Conservation (phyloP, 2,797 vertebrate genomes). For the Pseudotriccus pelzelni region DNA sequence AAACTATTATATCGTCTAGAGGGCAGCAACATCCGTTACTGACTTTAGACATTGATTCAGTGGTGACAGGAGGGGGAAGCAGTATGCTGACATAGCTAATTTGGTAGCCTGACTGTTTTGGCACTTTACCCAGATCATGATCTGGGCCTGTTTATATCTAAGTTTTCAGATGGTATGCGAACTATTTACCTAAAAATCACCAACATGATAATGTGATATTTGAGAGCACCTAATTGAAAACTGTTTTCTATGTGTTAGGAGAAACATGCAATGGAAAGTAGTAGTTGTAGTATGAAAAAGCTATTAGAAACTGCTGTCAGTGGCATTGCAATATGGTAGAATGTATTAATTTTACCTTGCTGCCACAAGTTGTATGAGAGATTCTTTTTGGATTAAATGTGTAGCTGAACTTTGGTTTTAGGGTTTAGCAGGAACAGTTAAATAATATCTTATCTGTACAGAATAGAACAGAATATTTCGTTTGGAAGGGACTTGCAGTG, state of each 20-base stretch:
- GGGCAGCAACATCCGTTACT: not conserved
- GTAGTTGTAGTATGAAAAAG: not conserved
- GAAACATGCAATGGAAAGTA: not conserved
- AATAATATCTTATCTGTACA: not conserved
- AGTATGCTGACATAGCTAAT: constrained; percentile 20
- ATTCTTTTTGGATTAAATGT: not conserved
- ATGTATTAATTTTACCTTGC: not conserved
- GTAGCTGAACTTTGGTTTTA: not conserved
- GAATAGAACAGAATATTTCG: not conserved
- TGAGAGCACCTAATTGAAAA: not conserved
- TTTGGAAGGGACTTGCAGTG: not conserved
- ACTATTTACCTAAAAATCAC: not conserved
- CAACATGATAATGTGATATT: not conserved
- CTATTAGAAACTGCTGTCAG: not conserved
- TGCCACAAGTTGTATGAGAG: not conserved
- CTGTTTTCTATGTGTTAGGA: not conserved
- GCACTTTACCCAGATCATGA: not conserved
- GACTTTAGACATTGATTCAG: not conserved
- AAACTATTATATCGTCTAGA: not conserved
- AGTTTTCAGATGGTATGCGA: not conserved
- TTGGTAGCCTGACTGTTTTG: not conserved
- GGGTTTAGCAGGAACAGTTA: not conserved
- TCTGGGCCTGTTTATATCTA: not conserved
- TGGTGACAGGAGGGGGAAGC: constrained; percentile 12
- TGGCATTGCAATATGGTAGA: not conserved